Base-by-base conservation (phyloP, 2,113 vertebrate species). In the Electrona antarctica region DNA sequence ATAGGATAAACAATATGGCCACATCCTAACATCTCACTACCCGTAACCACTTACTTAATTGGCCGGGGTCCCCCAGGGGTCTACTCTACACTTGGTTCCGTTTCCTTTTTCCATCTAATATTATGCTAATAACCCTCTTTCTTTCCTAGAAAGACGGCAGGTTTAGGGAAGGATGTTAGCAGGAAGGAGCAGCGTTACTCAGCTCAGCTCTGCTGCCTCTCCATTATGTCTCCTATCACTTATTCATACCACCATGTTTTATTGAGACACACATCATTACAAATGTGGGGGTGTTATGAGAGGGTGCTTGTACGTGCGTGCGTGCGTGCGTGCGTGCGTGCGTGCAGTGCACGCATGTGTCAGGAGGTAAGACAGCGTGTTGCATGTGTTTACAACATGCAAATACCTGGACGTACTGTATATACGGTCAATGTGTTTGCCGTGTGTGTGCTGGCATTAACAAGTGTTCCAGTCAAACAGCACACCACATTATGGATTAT, bases 171-270 rank as follows among this genome's bases (percentile, higher is more conserved):
- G n/a, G 68, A 61, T 71, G 66, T 56, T 81, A 79, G 78, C 81
- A 76, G 74, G 72, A 80, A 79, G 79, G 65, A 77, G 60, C 69
- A 56, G 64, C 69, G 69, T 83, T 77, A 50, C 9, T 48, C 48
- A 49, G 47, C 72, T 48, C 72, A 69, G 80, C 78, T 67, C 77
- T 56, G 79, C 87, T 64, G 76, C 67, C 67, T 79, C 83, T 84
- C 88, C 87, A 88, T 88, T 87, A 87, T 90, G 84, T 82, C 73
- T 69, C 77, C 69, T 62, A 82, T 91, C 73, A 84, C 81, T 92
- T 88, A 91, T 90, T 90, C 81, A 92, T 90, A 67, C 13, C 51
- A 33, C 64, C 57, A 89, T 90, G 57, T 90, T 89, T 90, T 87
- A 92, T 90, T 90, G 79, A 91, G 88, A 74, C 60, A 73, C 72